These are phyloP conservation scores for Eunapius fragilis DNA, from an alignment of 37 sponge, comb jelly and placozoan species.

Conservation along the genomic window DNA sequence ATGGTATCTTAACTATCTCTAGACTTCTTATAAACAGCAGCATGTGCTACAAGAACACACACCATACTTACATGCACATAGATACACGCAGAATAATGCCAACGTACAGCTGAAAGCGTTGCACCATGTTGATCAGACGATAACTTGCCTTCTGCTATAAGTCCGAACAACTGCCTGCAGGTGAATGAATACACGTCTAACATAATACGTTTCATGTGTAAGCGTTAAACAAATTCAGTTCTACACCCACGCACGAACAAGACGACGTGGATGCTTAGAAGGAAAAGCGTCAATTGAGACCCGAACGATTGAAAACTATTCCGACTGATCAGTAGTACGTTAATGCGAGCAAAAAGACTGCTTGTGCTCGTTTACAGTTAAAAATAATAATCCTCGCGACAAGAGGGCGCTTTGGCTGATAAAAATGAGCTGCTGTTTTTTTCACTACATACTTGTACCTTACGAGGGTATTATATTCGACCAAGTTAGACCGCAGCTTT, in stretches of 20 bases:
- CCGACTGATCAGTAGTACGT: neutral
- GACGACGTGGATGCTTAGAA: neutral
- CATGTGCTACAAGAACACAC: too few species aligned
- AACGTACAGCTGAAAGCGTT: neutral
- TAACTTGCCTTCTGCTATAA: neutral
- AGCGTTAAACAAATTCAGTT: neutral
- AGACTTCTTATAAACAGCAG: too few species aligned
- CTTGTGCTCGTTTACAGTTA: neutral
- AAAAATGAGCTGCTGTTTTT: neutral
- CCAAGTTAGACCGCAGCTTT: conserved; percentile 41
- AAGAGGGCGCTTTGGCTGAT: neutral
- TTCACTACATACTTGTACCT: conserved; percentile 18
- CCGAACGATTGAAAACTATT: neutral
- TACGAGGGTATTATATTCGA: conserved; percentile 40
- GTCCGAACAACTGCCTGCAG: neutral
- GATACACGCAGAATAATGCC: neutral
- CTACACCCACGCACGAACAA: neutral
- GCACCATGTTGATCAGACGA: neutral
- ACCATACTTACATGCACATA: too few species aligned
- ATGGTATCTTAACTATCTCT: too few species aligned
- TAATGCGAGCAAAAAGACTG: neutral
- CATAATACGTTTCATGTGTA: neutral
- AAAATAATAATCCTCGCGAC: neutral
- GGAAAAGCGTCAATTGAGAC: neutral
- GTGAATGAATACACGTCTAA: neutral